Evolutionary conservation across 2,888 invertebrate genomes (phyloP).

Genomic region (Isoperla grammatica): DNA sequence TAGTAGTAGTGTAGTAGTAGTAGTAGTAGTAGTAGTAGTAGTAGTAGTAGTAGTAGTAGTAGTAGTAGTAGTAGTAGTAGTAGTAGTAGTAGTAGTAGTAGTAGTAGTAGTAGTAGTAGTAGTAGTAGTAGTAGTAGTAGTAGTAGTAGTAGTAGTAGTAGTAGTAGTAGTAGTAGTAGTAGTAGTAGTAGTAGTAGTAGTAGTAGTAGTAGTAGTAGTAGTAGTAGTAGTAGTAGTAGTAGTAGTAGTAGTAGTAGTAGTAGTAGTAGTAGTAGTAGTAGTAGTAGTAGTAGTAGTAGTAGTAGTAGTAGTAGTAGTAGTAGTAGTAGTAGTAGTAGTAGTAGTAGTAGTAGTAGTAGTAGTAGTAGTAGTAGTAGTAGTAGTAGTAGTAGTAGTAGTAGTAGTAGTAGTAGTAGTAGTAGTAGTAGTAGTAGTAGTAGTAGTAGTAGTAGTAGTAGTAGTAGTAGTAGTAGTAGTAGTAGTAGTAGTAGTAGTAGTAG

Average conservation of each 20-base stretch:
- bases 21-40: too few relatives aligned
- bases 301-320: neutral
- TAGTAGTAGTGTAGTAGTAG: too few relatives aligned
- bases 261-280: constrained; percentile 10
- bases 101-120: too few relatives aligned
- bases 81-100: too few relatives aligned
- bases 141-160: too few relatives aligned
- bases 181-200: neutral
- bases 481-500: constrained; percentile 16
- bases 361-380: constrained; percentile 16
- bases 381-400: constrained; percentile 15
- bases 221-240: constrained; percentile 6
- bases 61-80: too few relatives aligned
- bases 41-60: too few relatives aligned
- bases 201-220: constrained; percentile 2
- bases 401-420: constrained; percentile 14
- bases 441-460: constrained; percentile 15
- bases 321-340: constrained; percentile 15
- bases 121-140: too few relatives aligned
- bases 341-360: constrained; percentile 15
- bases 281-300: neutral
- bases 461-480: constrained; percentile 15
- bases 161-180: neutral
- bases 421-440: constrained; percentile 18
- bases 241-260: neutral